Percentiles rank a stretch among this genome's conserved stretches.
Conservation (phyloP, 37 sponge, comb jelly and placozoan genomes). For the Tethya wilhelma region DNA sequence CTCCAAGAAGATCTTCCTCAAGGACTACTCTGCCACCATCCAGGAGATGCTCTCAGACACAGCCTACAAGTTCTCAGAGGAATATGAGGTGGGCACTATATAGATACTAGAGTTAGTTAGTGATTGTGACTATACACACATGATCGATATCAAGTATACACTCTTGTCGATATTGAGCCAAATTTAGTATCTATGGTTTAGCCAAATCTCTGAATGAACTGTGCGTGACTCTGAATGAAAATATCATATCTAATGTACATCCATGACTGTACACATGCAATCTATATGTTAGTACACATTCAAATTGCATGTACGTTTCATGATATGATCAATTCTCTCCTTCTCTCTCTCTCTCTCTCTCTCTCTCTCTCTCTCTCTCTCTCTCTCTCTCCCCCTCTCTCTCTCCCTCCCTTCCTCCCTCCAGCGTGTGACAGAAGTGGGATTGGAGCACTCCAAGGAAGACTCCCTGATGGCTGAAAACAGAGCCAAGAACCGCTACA, state of each 20-base stretch:
- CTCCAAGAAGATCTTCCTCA: constrained; percentile 46
- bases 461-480: constrained; percentile 82
- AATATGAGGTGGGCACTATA: constrained; percentile 90
- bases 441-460: constrained; percentile 83
- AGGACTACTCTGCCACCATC: constrained; percentile 45
- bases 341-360: constrained; percentile 44
- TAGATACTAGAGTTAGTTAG: too few species aligned
- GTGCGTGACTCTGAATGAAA: too few species aligned
- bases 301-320: too few species aligned
- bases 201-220: not conserved
- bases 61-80: constrained; percentile 84
- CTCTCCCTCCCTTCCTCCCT: not conserved
- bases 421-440: constrained; percentile 78
- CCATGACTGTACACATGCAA: too few species aligned
- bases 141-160: too few species aligned
- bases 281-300: too few species aligned
- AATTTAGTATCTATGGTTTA: not conserved
- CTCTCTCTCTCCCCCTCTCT: constrained; percentile 35
- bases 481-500: constrained; percentile 92
- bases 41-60: constrained; percentile 68
- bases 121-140: not conserved
- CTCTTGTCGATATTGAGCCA: not conserved
- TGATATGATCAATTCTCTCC: too few species aligned
- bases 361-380: constrained; percentile 52
- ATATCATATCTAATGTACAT: too few species aligned